Base-by-base conservation (phyloP, 1,140 invertebrate genomes). In the Cotesia vestalis region DNA sequence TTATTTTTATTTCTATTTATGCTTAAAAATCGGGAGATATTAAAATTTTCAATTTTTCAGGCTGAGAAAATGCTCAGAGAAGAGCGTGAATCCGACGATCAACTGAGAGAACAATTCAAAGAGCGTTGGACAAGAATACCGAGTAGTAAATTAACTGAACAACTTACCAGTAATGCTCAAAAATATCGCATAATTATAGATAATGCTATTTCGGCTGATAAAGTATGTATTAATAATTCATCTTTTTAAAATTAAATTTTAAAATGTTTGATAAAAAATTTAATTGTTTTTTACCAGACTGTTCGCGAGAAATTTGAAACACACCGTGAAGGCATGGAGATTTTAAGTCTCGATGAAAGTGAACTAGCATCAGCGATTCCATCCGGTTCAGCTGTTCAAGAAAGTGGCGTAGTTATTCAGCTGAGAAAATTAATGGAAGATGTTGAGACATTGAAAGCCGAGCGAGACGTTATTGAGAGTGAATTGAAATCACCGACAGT, bases 121-220 rank as follows among this genome's bases (percentile, higher is more conserved):
- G 92, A 93, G 78, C 89, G 91, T 74, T 99, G 98, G 98, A 93
- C 91, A 0, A 90, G 98, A 79, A 96, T 95, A 38, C 88, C 94
- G 0, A 99, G 97, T 2, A 90, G 89, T 14, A 92, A 94, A 83
- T 89, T 99, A 36, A 99, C 97, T 2, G 93, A 94, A 82, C 93
- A 95, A 76, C 95, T 98, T 81, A 90, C 89, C 70, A 88, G 92
- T 11, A 98, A 98, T 88, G 89, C 93, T 57, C 89, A 90, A 73
- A 98, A 99, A 86, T 99, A 99, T 86, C 89, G 93, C 57, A 91
- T 92, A 82, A 98, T 99, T 78, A 94, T 99, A 73, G 92, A 94
- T 80, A 98, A 96, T 85, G 97, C 97, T 35, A 90, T 96, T 51
- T 86, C 87, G 62, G 93, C 94, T 59, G 93, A 95, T 83, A 89